Evolutionary conservation across 2,888 invertebrate species (phyloP).

Genomic region (Drosophila anomalata): DNA sequence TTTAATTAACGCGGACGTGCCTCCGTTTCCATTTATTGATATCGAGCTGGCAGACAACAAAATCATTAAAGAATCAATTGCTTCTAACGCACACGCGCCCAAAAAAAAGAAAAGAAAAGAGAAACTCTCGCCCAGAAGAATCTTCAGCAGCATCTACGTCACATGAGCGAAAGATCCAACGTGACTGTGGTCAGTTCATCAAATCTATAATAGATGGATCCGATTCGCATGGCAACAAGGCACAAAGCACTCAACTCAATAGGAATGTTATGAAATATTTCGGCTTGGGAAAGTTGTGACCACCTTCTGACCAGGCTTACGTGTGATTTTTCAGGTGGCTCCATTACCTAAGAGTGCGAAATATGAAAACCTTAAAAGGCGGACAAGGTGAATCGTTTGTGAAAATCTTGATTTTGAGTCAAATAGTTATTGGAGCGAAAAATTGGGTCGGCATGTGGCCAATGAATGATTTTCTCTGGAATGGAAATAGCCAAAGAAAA

Average conservation of each 20-base stretch:
- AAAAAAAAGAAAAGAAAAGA: constrained; percentile 14
- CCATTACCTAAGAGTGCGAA: constrained; percentile 34
- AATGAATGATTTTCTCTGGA: constrained; percentile 9
- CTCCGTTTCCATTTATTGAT: constrained; percentile 58
- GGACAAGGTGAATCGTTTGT: constrained; percentile 29
- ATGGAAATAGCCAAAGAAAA: neutral
- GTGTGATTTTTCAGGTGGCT: constrained; percentile 45
- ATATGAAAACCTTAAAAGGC: constrained; percentile 20
- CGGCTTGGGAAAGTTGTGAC: constrained; percentile 29
- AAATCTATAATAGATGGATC: constrained; percentile 11
- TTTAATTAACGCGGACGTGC: constrained; percentile 68
- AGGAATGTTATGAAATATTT: constrained; percentile 58
- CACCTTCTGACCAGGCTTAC: constrained; percentile 10
- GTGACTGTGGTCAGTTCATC: constrained; percentile 73
- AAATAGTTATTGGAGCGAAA: constrained; percentile 15
- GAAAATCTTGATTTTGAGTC: constrained; percentile 22
- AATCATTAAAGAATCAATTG: constrained; percentile 64
- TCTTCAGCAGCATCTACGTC: constrained; percentile 24
- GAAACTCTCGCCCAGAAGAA: constrained; percentile 4
- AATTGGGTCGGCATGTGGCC: constrained; percentile 40
- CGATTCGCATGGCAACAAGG: constrained; percentile 60
- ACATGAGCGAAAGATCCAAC: constrained; percentile 33
- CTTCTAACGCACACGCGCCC: constrained; percentile 54
- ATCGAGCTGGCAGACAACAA: constrained; percentile 56
- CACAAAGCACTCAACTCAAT: constrained; percentile 9